phyloP scores from a whole-genome alignment of 2,113 vertebrate genomes.

The Triplophysa tibetana region DNA sequence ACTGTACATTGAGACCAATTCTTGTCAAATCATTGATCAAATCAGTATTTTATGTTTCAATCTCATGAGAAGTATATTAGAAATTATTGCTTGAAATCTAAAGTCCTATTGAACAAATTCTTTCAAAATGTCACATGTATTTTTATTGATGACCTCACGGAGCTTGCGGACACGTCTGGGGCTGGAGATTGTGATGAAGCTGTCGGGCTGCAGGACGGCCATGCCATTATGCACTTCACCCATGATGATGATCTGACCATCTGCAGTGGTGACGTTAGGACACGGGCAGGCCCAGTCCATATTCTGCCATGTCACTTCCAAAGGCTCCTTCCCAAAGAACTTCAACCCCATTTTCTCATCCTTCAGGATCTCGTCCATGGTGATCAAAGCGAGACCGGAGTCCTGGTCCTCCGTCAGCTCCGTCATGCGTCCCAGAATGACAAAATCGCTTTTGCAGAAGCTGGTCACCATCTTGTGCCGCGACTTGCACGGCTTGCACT shows the following conservation, averaged over 20 bases:
- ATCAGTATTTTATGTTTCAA: neutral
- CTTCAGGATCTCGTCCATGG: slow-evolving; percentile 91
- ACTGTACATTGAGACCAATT: slow-evolving; percentile 34
- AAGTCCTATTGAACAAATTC: slow-evolving; percentile 79
- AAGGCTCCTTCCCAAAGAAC: slow-evolving; percentile 88
- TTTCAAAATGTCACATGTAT: slow-evolving; percentile 93
- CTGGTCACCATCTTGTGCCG: slow-evolving; percentile 92
- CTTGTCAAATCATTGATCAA: neutral
- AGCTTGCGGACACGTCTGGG: slow-evolving; percentile 85
- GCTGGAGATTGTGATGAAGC: slow-evolving; percentile 85
- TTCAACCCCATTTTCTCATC: slow-evolving; percentile 97
- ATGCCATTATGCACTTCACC: slow-evolving; percentile 88
- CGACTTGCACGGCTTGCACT: slow-evolving; percentile 87
- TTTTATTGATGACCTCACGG: slow-evolving; percentile 89
- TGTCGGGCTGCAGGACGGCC: slow-evolving; percentile 90
- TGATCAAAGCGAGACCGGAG: slow-evolving; percentile 85
- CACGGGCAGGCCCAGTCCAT: slow-evolving; percentile 96
- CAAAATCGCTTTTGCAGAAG: slow-evolving; percentile 95
- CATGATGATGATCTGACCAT: slow-evolving; percentile 93
- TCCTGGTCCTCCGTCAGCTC: slow-evolving; percentile 88
- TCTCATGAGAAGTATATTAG: neutral
- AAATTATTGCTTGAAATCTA: neutral
- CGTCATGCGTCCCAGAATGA: slow-evolving; percentile 85
- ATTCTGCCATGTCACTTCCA: slow-evolving; percentile 91
- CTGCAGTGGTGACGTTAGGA: slow-evolving; percentile 88